Percentiles rank a stretch among this genome's conserved stretches.
phyloP scores from a whole-genome alignment of 2,797 vertebrate species.

The Thripadectes ignobilis region DNA sequence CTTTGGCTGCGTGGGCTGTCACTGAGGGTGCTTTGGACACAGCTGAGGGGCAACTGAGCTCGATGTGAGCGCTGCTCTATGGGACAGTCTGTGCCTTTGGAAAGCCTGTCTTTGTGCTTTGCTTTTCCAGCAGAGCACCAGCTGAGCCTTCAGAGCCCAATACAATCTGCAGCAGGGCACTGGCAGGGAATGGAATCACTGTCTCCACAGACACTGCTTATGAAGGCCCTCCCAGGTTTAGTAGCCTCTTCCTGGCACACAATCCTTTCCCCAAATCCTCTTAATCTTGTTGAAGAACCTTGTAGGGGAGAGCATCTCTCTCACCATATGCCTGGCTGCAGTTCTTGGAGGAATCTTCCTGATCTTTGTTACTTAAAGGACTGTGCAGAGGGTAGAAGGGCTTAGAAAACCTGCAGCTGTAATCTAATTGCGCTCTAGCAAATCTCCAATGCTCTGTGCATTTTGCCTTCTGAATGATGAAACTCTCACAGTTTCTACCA shows the following conservation, averaged over 20 bases:
- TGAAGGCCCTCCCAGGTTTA: neutral
- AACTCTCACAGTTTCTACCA: neutral
- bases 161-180: neutral
- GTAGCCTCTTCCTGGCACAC: neutral
- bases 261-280: neutral
- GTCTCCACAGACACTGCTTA: neutral
- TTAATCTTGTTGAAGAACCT: neutral
- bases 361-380: neutral
- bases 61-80: neutral
- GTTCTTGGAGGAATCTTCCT: neutral
- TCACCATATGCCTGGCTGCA: neutral
- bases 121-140: neutral
- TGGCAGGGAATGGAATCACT: neutral
- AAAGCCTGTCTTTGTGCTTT: neutral
- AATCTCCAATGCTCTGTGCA: neutral
- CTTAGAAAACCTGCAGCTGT: constrained; percentile 5
- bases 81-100: neutral
- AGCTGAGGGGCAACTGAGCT: neutral
- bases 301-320: neutral
- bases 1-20: neutral
- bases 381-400: neutral
- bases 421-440: neutral
- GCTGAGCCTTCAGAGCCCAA: neutral
- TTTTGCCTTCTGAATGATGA: neutral
- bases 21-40: neutral